Base-by-base conservation (phyloP, 2,113 vertebrate genomes). In the Apodemus sylvaticus region DNA sequence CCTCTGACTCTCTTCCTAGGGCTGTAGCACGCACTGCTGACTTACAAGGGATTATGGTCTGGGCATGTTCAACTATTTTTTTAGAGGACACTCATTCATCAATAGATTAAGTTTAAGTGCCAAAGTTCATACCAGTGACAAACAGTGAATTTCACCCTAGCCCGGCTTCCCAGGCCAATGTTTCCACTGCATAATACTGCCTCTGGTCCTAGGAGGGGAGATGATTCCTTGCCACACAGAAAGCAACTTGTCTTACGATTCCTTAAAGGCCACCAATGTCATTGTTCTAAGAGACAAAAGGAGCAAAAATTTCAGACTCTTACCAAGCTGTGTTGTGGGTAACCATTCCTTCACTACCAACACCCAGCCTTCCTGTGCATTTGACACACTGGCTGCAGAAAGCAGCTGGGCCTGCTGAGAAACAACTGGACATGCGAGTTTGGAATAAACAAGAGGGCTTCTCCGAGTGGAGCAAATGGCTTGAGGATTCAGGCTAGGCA, bases 401-500 rank as follows among this genome's bases (percentile, higher is more conserved):
- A 93, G 42, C 73, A 79, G 39, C 29, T 3, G 51, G 62, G 24
- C 39, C 73, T 78, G 51, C 39, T 95, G 73, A 51, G 55, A 53
- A 95, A 62, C 53, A 22, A 87, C 42, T 11, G n/a, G 58, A 77
- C 79, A 48, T 26, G 1, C 45, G 26, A 17, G 10, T 74, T 87
- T 45, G 39, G 45, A 94, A 70, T 86, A 76, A 95, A 90, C 55
- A 86, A 76, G 26, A 78, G 83, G 39, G 4, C 58, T 77, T 96
- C 11, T n/a, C 68, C 11, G 1, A 39, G 58, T 66, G 39, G 64
- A 78, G n/a, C 89, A 71, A 96, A 89, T 92, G 88, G 39, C 66
- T 60, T 48, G 76, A 92, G 31, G 86, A 73, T 86, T 96, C 93
- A 90, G 88, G 90, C 73, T 83, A 92, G 87, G 51, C 73, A 55